Base-by-base conservation (phyloP, 2,797 vertebrate genomes). In the Ctenochaetus hawaiiensis region DNA sequence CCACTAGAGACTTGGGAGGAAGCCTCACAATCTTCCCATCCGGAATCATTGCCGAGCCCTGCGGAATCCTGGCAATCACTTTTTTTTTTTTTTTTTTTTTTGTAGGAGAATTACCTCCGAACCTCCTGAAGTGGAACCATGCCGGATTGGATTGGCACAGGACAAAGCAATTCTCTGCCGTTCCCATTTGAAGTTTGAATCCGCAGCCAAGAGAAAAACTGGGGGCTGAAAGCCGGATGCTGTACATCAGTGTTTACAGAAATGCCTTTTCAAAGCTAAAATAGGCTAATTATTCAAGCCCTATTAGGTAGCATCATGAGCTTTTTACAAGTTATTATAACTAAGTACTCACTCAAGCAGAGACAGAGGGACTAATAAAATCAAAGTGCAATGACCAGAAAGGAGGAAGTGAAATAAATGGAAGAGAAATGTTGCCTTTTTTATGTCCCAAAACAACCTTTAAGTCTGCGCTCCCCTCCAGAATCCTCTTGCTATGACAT, bases 101-200 rank as follows among this genome's bases (percentile, higher is more conserved):
- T 85, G 23, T 56, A 73, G 72, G 75, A 92, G 89, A 94, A 91
- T 91, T 91, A 93, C 91, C 86, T 89, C 83, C 34, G 47, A 93
- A 92, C 81, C 89, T 88, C 76, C 85, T 86, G 75, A 89, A 91
- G 87, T 86, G 78, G 84, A 93, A 92, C 90, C 84, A 85, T 85
- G 90, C 82, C 85, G 81, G 90, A 93, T 84, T 87, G 86, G 87
- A 90, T 85, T 92, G 91, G 85, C 90, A 93, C 73, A 78, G 80
- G 84, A 88, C 86, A 89, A 90, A 91, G 86, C 74, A 44, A 78
- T 84, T 89, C 73, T 82, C 66, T 75, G 67, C 77, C 37, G 56
- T 67, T 91, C 68, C 71, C 72, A 91, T 90, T 91, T 93, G 72
- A 89, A 93, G 86, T 89, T 90, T 64, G 71, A 83, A 72, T 82